Conservation (phyloP, 1,140 invertebrate genomes). For the Meloidogyne exigua region DNA sequence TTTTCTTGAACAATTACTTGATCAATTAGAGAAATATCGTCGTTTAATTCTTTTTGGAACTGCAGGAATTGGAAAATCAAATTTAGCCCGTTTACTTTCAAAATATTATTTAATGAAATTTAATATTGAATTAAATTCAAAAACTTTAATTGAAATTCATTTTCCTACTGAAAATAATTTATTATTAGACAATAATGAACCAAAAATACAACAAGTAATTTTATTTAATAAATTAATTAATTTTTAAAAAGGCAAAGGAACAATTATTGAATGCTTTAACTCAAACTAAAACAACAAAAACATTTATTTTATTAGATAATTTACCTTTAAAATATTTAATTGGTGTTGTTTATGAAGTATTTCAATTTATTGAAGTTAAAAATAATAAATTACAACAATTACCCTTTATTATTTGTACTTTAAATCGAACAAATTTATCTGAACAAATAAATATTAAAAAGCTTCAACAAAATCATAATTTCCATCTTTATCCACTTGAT, state of each 20-base stretch:
- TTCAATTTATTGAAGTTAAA: neutral
- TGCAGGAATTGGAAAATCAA: slow-evolving; percentile 93
- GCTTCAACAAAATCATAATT: slow-evolving; percentile 48
- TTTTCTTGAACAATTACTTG: slow-evolving; percentile 86
- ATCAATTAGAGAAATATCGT: slow-evolving; percentile 83
- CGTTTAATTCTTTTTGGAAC: slow-evolving; percentile 91
- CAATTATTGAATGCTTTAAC: slow-evolving; percentile 21
- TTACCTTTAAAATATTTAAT: slow-evolving; percentile 42
- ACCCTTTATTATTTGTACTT: slow-evolving; percentile 41
- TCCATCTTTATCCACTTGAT: slow-evolving; percentile 38
- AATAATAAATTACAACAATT: neutral
- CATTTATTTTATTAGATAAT: slow-evolving; percentile 45
- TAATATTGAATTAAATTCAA: slow-evolving; percentile 14
- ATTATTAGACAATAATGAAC: neutral
- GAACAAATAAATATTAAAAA: slow-evolving; percentile 36
- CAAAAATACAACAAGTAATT: slow-evolving; percentile 14
- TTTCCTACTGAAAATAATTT: slow-evolving; percentile 45
- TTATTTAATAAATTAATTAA: neutral
- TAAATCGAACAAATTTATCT: slow-evolving; percentile 34
- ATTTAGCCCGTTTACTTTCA: slow-evolving; percentile 47
- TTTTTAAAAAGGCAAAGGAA: slow-evolving; percentile 33
- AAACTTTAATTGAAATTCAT: slow-evolving; percentile 36
- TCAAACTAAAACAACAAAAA: slow-evolving; percentile 20
- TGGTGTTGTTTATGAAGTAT: slow-evolving; percentile 29
- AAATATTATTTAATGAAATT: slow-evolving; percentile 36